phyloP scores from a whole-genome alignment of 2,888 invertebrate genomes.

The Drosophila parthenogenetica region DNA sequence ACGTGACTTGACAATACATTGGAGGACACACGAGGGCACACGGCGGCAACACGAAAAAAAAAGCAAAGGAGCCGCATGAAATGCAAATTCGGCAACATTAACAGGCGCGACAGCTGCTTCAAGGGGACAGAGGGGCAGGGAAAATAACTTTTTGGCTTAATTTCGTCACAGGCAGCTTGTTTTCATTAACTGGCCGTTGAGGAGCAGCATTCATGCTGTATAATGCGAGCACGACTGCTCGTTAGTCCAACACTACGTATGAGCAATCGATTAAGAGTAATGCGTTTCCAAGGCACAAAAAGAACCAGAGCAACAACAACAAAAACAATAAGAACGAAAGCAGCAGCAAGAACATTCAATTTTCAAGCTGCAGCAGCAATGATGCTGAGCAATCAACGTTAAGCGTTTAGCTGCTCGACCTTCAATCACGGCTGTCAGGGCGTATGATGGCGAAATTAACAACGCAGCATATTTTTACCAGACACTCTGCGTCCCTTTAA shows the following conservation, averaged over 20 bases:
- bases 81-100: conserved; percentile 78
- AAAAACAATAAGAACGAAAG: neutral
- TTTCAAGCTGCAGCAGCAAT: conserved; percentile 63
- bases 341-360: conserved; percentile 52
- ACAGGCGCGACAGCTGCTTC: conserved; percentile 54
- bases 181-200: conserved; percentile 78
- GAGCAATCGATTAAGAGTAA: conserved; percentile 78
- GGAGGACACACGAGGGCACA: conserved; percentile 26
- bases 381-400: conserved; percentile 65
- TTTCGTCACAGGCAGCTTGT: conserved; percentile 74
- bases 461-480: conserved; percentile 50
- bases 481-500: conserved; percentile 10
- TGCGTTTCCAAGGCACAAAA: conserved; percentile 32
- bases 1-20: conserved; percentile 78
- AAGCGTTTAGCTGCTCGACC: conserved; percentile 64
- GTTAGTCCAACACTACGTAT: conserved; percentile 71
- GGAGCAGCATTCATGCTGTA: conserved; percentile 32
- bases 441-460: conserved; percentile 56
- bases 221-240: conserved; percentile 58
- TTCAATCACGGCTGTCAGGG: conserved; percentile 50
- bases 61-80: conserved; percentile 64
- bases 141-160: conserved; percentile 52
- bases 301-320: neutral
- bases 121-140: conserved; percentile 2
- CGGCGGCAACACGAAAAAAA: conserved; percentile 16